A percentile compares a stretch with the other conserved stretches of the same genome.
phyloP scores from a whole-genome alignment of 2,113 vertebrate species.

The Origma solitaria region DNA sequence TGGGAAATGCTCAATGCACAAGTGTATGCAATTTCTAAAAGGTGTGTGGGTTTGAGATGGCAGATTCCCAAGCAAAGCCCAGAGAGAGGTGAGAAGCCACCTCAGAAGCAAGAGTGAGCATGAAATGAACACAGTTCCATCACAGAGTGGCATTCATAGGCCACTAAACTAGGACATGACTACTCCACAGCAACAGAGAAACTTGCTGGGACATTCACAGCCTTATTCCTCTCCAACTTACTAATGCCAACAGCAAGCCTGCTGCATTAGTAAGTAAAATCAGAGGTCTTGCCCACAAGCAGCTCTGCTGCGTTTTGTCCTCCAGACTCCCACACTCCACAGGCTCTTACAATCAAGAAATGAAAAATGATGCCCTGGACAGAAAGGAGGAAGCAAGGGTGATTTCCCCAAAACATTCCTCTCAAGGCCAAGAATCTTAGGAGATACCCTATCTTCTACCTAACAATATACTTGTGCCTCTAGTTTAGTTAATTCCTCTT shows the following conservation, averaged over 20 bases:
- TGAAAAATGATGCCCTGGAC: background rate
- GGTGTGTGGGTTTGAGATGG: rapidly evolving
- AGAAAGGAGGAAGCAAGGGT: background rate
- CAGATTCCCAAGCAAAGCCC: background rate
- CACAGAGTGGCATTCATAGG: background rate
- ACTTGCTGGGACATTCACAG: background rate
- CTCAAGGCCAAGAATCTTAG: background rate
- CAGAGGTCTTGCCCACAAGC: background rate
- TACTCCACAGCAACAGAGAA: background rate
- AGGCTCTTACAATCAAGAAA: background rate
- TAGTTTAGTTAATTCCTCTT: background rate
- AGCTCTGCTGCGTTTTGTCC: background rate
- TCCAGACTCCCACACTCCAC: background rate
- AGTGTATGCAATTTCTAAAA: background rate
- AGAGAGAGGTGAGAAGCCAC: background rate
- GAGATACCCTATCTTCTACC: background rate
- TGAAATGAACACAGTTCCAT: background rate
- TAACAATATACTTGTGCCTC: background rate
- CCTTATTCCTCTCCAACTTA: background rate
- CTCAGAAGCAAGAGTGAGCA: background rate
- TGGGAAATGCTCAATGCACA: background rate
- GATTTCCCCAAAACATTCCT: background rate
- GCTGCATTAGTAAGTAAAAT: background rate
- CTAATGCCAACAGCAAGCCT: background rate
- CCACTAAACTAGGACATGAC: rapidly evolving